These are phyloP conservation scores for Anguilla japonica DNA, from an alignment of 2,113 vertebrate species.

Conservation along the genomic window DNA sequence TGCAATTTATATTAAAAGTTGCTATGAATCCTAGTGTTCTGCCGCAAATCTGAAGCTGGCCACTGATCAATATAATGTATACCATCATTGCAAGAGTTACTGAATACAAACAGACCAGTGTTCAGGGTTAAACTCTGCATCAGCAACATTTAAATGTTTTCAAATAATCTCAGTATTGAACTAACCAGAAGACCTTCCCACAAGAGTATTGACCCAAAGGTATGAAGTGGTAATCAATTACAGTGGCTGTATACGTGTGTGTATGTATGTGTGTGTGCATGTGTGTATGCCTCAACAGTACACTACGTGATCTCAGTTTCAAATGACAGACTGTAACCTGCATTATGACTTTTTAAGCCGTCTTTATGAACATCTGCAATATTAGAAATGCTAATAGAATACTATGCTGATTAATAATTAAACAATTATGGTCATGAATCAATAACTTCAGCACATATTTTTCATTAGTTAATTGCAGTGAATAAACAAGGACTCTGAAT, in stretches of 20 bases:
- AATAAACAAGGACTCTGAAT: constrained; percentile 99
- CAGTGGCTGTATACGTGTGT: constrained; percentile 29
- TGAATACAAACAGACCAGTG: constrained; percentile 2
- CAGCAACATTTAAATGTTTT: constrained; percentile 43
- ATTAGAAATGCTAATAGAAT: constrained; percentile 99
- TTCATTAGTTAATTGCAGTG: constrained; percentile 99
- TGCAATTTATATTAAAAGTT: background rate
- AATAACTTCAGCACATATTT: constrained; percentile 99
- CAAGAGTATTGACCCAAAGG: constrained; percentile 45
- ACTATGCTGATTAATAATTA: constrained; percentile 99
- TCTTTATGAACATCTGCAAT: constrained; percentile 83
- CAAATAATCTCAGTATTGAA: constrained; percentile 52
- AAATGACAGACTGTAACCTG: constrained; percentile 85
- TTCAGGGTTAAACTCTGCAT: constrained; percentile 38
- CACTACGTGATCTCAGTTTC: constrained; percentile 60
- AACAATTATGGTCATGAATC: constrained; percentile 99
- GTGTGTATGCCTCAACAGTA: background rate
- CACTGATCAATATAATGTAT: background rate
- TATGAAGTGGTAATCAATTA: constrained; percentile 53
- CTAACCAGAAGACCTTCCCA: constrained; percentile 32
- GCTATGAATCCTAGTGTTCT: background rate
- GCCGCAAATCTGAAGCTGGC: background rate
- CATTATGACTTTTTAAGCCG: constrained; percentile 80
- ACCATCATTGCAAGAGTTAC: background rate
- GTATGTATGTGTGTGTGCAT: background rate